Evolutionary conservation across 2,797 vertebrate genomes (phyloP).

Genomic region (Neoniphon sammara): DNA sequence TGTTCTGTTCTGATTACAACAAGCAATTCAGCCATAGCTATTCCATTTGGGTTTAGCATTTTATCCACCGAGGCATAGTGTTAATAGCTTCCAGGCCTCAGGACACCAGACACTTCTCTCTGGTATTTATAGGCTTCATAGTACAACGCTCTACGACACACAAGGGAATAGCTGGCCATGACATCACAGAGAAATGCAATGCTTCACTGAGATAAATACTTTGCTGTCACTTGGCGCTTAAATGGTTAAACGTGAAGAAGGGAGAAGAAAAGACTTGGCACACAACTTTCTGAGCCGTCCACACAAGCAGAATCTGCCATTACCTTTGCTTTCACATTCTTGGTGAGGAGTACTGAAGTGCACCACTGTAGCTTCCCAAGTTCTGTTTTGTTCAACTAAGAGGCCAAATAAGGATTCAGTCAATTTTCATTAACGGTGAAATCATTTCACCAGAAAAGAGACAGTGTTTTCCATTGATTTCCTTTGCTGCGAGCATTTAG

Average conservation of each 20-base stretch:
- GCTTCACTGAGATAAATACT: slow-evolving; percentile 4
- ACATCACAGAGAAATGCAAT: slow-evolving; percentile 22
- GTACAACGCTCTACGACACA: slow-evolving; percentile 30
- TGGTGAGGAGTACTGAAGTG: slow-evolving; percentile 16
- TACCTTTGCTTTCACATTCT: slow-evolving; percentile 16
- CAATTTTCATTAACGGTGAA: slow-evolving; percentile 12
- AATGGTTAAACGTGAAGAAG: not conserved
- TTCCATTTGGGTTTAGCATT: slow-evolving; percentile 39
- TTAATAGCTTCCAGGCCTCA: slow-evolving; percentile 68
- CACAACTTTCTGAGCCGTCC: not conserved
- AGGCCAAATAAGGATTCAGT: not conserved
- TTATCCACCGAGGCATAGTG: slow-evolving; percentile 36
- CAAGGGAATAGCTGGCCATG: slow-evolving; percentile 47
- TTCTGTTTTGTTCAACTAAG: slow-evolving; percentile 23
- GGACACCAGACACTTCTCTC: slow-evolving; percentile 63
- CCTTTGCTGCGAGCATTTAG: slow-evolving; percentile 26
- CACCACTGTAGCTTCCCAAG: not conserved
- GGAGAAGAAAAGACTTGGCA: not conserved
- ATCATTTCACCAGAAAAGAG: slow-evolving; percentile 19
- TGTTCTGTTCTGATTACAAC: not conserved
- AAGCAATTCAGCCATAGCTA: slow-evolving; percentile 23
- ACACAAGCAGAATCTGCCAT: not conserved
- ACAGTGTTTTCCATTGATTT: slow-evolving; percentile 55
- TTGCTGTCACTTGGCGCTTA: slow-evolving; percentile 26
- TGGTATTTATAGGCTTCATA: slow-evolving; percentile 63